Evolutionary conservation across 2,797 vertebrate species (phyloP), one percentile per base, ranked within the genome.

Genomic region (Myotis pilosus): DNA sequence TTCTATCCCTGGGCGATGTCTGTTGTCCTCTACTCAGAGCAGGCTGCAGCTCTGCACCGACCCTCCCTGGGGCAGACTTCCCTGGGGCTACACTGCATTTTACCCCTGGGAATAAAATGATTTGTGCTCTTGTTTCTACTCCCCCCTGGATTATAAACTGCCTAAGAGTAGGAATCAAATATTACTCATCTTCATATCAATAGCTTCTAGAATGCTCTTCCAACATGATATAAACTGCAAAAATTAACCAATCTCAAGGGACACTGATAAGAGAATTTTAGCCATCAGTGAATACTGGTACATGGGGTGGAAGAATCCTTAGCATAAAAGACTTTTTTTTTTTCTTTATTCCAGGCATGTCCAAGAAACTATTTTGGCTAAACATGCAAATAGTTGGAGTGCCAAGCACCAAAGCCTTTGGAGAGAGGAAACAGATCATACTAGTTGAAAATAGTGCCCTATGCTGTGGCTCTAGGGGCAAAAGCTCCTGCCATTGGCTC

Each of bases 181-280:
- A 47, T 92, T 76, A 79, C 20, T 57, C 20, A 64, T 62, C 12
- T 41, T 82, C 11, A 20, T 12, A 71, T 57, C 36, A 76, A 79
- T 41, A 81, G 19, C 57, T 81, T 94, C 78, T 60, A 87, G 80
- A 95, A 74, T 4, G 5, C 25, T 91, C 86, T 88, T 91, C 25
- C 28, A 71, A 53, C 15, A 20, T 86, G 71, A 80, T 51, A 22
- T 10, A 55, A 81, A 11, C 33, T 83, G 22, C 10, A 86, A 91
- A 84, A 49, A 25, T 53, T 25, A 91, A 78, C 13, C 72, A 57
- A 84, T 81, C 22, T 72, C 62, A 76, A 57, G 30, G 38, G 74
- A 69, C 30, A 3, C 19, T 49, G 23, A 2, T 71, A 53, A 72
- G 60, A 55, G 75, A 68, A 33, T 53, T 93, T 55, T 33, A 78